Percentiles rank a stretch among this genome's conserved stretches.
These are phyloP conservation scores for Drosophila sp. DNA, from an alignment of 1,140 invertebrate genomes.

Conservation along the genomic window DNA sequence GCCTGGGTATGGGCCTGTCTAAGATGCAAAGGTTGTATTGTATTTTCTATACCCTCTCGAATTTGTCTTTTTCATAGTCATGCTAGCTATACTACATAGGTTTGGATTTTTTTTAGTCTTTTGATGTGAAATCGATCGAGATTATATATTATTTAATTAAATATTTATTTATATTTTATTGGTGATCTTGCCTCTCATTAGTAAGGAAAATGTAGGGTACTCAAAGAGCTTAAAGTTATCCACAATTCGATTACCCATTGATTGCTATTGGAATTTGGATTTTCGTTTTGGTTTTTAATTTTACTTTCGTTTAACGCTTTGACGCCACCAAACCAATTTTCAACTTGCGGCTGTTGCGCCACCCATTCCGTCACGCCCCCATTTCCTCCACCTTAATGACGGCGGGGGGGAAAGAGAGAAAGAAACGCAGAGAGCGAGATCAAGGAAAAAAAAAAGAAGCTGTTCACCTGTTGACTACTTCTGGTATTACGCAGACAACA, in stretches of 20 bases:
- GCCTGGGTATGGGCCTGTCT: neutral
- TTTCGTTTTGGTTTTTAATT: constrained; percentile 62
- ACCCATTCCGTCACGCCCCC: constrained; percentile 8
- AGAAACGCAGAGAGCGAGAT: constrained; percentile 8
- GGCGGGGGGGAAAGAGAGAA: neutral
- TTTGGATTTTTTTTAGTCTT: too few relatives aligned
- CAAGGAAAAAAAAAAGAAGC: constrained; percentile 32
- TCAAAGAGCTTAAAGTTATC: neutral
- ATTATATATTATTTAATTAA: neutral
- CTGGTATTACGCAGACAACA: constrained; percentile 71
- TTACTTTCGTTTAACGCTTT: constrained; percentile 70
- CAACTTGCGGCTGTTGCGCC: constrained; percentile 16
- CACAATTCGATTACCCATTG: neutral
- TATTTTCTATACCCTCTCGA: neutral
- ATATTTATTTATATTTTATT: neutral
- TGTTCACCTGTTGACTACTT: constrained; percentile 78
- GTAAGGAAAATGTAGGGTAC: neutral
- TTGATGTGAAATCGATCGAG: too few relatives aligned
- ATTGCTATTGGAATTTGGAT: constrained; percentile 46
- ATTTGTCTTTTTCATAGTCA: neutral
- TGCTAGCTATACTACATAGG: too few relatives aligned
- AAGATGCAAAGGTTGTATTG: neutral
- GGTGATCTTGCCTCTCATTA: too few relatives aligned
- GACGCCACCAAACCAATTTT: constrained; percentile 36
- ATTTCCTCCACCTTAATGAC: neutral